A percentile compares a stretch with the other conserved stretches of the same genome.
Conservation (phyloP, 2,888 invertebrate genomes). For the Microplitis manilae region DNA sequence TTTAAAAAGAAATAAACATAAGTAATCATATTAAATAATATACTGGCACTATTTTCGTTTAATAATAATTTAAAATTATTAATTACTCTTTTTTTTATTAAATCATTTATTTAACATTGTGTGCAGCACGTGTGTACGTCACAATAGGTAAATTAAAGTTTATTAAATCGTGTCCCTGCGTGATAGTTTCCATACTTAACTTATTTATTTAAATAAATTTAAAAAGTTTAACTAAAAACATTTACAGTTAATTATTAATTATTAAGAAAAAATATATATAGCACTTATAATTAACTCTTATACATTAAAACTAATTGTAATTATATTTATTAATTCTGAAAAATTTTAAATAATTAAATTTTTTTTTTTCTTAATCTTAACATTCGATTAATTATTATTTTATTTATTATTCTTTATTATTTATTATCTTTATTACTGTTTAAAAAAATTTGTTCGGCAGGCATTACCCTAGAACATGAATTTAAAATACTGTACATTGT, state of each 20-base stretch:
- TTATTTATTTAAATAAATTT: background rate
- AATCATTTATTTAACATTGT: slow-evolving; percentile 12
- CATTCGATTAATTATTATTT: slow-evolving; percentile 8
- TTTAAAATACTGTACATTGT: slow-evolving; percentile 66
- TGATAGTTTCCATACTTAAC: background rate
- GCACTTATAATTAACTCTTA: slow-evolving; percentile 12
- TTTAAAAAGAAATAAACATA: background rate
- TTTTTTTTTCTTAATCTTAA: background rate
- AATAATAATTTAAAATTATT: background rate
- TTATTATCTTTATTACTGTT: slow-evolving; percentile 25
- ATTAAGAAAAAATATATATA: slow-evolving; percentile 14
- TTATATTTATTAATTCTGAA: slow-evolving; percentile 27
- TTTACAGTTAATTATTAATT: background rate
- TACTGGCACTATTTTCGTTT: background rate
- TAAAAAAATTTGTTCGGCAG: slow-evolving; percentile 54
- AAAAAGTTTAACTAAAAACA: slow-evolving; percentile 2
- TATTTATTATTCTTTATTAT: slow-evolving; percentile 19
- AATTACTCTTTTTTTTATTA: background rate
- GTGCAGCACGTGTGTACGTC: background rate
- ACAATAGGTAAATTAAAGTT: background rate
- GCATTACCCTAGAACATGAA: slow-evolving; percentile 55
- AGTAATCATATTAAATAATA: background rate
- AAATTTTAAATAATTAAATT: slow-evolving; percentile 13
- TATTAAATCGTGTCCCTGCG: background rate
- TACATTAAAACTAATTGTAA: slow-evolving; percentile 23